Evolutionary conservation across 2,888 invertebrate genomes (phyloP), one percentile per base, ranked within the genome.

Genomic region (Polydrusus cervinus): DNA sequence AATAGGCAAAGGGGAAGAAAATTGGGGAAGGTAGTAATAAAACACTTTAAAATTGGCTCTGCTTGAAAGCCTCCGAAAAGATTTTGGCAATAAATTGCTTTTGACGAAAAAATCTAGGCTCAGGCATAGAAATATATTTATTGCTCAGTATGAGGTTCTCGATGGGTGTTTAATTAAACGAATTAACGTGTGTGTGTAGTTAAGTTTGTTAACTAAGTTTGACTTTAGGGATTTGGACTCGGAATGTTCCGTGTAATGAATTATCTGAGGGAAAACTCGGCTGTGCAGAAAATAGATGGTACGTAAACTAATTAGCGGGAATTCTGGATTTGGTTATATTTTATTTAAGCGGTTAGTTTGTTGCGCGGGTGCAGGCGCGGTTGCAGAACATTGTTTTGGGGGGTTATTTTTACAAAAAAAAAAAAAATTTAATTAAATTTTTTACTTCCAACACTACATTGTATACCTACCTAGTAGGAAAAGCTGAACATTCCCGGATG

Each of bases 201-300:
- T 25, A 20, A 53, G 7, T 30, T 53, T n/a, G 53, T 53, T 20
- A 53, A 53, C 30, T 53, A 53, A 30, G 30, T 53, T 53, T 53
- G 30, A n/a, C 53, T 53, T n/a, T 30, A 6, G 25, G 25, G 53
- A 30, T 30, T 53, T n/a, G 30, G 53, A n/a, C 3, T 53, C 25
- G n/a, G 30, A 53, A 53, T 53, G 53, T n/a, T 53, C 25, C 7
- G 5, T 3, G 53, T 43, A 43, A 43, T 43, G 34, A 34, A 34
- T 34, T 18, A 51, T 51, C 16, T 49, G 16, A 16, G 9, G 20
- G 10, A 51, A n/a, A 51, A 51, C 20, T 20, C 20, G 3, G 51
- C 20, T 51, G 7, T 18, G 51, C 18, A 10, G 51, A 51, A 51
- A 51, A 51, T 51, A 51, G 51, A 9, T 11, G 18, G 9, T 51